These are phyloP conservation scores for Polydrusus cervinus DNA, from an alignment of 2,888 invertebrate genomes.

Conservation along the genomic window DNA sequence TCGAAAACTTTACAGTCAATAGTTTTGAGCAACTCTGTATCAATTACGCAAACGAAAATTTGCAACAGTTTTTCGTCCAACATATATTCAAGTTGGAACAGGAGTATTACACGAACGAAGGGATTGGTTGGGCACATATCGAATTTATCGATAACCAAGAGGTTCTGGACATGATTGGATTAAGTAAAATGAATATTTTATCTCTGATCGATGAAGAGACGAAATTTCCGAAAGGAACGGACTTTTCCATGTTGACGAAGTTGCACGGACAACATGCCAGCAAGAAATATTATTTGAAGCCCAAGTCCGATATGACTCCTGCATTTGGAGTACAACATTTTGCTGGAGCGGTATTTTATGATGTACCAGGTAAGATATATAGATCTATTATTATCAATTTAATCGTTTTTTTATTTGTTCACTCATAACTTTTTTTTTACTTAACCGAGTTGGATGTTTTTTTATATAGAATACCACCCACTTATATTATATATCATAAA, in stretches of 20 bases:
- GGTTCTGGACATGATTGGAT: slow-evolving; percentile 90
- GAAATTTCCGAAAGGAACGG: slow-evolving; percentile 89
- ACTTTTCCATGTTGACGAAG: slow-evolving; percentile 90
- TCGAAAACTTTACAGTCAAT: slow-evolving; percentile 94
- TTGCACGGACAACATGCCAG: slow-evolving; percentile 86
- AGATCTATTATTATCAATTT: too few species aligned
- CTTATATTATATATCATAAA: too few species aligned
- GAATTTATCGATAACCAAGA: slow-evolving; percentile 95
- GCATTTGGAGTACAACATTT: slow-evolving; percentile 94
- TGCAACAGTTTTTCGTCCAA: slow-evolving; percentile 96
- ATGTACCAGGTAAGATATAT: slow-evolving; percentile 82
- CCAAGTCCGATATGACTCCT: slow-evolving; percentile 88
- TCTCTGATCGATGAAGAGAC: slow-evolving; percentile 96
- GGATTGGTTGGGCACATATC: slow-evolving; percentile 92
- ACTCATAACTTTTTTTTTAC: too few species aligned
- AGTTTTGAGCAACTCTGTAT: slow-evolving; percentile 98
- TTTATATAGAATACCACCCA: too few species aligned
- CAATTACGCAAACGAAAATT: slow-evolving; percentile 96
- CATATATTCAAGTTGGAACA: slow-evolving; percentile 98
- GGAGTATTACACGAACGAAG: slow-evolving; percentile 91
- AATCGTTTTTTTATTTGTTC: too few species aligned
- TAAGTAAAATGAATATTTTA: slow-evolving; percentile 90
- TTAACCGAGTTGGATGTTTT: too few species aligned
- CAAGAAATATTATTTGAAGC: slow-evolving; percentile 86
- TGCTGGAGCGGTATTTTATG: slow-evolving; percentile 93